Percentiles rank a stretch among this genome's conserved stretches.
These are phyloP conservation scores for Alcis repandata DNA, from an alignment of 2,888 invertebrate species.

Conservation along the genomic window DNA sequence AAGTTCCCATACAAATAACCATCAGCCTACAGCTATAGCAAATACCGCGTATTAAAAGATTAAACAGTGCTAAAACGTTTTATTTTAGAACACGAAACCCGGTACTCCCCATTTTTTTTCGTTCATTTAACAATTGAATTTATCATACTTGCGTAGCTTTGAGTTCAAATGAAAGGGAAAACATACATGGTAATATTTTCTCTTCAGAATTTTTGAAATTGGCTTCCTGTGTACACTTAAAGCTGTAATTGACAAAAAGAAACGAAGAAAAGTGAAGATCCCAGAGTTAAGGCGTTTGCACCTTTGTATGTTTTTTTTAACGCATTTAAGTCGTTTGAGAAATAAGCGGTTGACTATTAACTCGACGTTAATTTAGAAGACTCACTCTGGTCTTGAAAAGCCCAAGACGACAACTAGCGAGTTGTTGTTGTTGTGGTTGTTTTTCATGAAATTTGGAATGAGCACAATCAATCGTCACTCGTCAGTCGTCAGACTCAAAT, in stretches of 20 bases:
- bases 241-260: neutral
- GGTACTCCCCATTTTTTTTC: neutral
- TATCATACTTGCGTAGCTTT: neutral
- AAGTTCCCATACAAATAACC: neutral
- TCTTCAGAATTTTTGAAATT: neutral
- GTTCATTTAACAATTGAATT: slow-evolving; percentile 3
- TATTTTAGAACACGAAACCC: neutral
- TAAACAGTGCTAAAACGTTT: neutral
- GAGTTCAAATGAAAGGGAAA: neutral
- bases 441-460: too few species aligned
- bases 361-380: too few species aligned
- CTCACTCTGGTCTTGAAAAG: too few species aligned
- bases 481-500: too few species aligned
- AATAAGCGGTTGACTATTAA: too few species aligned
- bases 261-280: too few species aligned
- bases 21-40: neutral
- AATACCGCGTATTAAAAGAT: neutral
- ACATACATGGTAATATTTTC: neutral
- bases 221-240: neutral
- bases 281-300: too few species aligned
- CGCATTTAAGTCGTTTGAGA: too few species aligned
- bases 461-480: too few species aligned
- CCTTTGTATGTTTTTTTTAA: too few species aligned
- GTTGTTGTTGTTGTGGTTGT: too few species aligned
- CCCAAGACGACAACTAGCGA: too few species aligned